Evolutionary conservation across 1,140 invertebrate species (phyloP), one percentile per base, ranked within the genome.

Genomic region (Lucilia sericata): DNA sequence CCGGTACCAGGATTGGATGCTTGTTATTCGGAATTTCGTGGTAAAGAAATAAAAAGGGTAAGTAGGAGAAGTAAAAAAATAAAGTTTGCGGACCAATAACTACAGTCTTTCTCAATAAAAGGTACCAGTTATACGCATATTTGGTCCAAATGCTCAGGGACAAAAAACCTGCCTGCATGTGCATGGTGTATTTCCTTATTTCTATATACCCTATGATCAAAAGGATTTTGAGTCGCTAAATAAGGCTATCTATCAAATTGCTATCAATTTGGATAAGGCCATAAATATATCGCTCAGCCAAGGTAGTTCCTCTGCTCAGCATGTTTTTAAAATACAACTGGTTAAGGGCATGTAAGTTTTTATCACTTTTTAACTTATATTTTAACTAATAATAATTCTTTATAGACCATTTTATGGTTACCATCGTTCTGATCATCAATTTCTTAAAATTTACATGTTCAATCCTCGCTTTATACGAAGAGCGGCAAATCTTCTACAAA

Each of bases 331-430:
- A 92, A 95, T 98, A 87, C 92, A 94, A 84, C 88, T 95, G 86
- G 96, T 98, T 4, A 95, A 95, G 91, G 97, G 96, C 91, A 95
- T 96, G 97, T 98, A 93, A 95, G 96, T 93, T 8, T 42, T 42
- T 2, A 30, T 86, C 76, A 19, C 21, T 34, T 86, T 70, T 12
- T 55, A 55, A 55, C 51, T 55, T 55, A 3, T 83, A 30, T 75
- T 83, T 88, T 47, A 82, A 12, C 17, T 55, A 55, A 55, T 55
- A 12, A 14, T 3, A 2, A 7, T 8, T 42, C 10, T 85, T 94
- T 93, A 74, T 92, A 99, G 98, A 90, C 97, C 98, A n/a, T 96
- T 98, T 91, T 99, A 99, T 94, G 98, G 98, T 82, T 99, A 96
- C 91, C 97, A 99, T 92, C 91, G 93, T 51, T 94, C 93, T 83